Evolutionary conservation across 2,113 vertebrate genomes (phyloP).

Genomic region (Xiphophorus maculatus): DNA sequence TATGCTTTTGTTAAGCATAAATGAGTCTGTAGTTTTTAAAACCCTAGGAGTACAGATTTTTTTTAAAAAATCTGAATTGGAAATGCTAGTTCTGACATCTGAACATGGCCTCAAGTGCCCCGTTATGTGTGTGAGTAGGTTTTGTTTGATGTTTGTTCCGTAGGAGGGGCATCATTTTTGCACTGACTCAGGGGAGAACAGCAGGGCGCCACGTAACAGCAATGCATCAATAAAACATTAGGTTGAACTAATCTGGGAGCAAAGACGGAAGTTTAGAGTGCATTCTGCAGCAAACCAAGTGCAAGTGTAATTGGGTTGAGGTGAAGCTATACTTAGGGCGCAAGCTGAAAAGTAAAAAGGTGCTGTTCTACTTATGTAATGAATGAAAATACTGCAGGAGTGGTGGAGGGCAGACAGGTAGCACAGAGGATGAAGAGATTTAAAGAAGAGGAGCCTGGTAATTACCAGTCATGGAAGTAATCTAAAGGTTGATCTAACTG

Average conservation of each 20-base stretch:
- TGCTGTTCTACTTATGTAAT: constrained; percentile 32
- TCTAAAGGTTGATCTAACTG: no score
- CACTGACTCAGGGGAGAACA: constrained; percentile 6
- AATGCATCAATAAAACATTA: constrained; percentile 66
- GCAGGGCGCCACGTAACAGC: constrained; percentile 42
- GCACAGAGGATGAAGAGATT: no score
- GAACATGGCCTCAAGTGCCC: constrained; percentile 5
- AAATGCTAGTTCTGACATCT: not conserved
- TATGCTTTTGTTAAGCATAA: not conserved
- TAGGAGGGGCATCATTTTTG: constrained; percentile 14
- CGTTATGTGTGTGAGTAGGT: not conserved
- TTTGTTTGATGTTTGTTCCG: constrained; percentile 23
- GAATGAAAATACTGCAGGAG: not conserved
- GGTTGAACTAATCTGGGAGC: constrained; percentile 43
- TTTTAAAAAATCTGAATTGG: not conserved
- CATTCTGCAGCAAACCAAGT: constrained; percentile 31
- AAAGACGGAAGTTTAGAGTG: constrained; percentile 22
- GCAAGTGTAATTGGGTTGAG: constrained; percentile 22
- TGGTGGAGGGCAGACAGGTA: no score
- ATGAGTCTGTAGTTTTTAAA: not conserved
- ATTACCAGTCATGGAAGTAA: no score
- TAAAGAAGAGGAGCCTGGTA: no score
- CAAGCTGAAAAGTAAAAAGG: not conserved
- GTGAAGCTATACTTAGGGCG: constrained; percentile 14
- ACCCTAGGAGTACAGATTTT: not conserved